phyloP scores from a whole-genome alignment of 1,140 invertebrate species.

The Vanessa atalanta region DNA sequence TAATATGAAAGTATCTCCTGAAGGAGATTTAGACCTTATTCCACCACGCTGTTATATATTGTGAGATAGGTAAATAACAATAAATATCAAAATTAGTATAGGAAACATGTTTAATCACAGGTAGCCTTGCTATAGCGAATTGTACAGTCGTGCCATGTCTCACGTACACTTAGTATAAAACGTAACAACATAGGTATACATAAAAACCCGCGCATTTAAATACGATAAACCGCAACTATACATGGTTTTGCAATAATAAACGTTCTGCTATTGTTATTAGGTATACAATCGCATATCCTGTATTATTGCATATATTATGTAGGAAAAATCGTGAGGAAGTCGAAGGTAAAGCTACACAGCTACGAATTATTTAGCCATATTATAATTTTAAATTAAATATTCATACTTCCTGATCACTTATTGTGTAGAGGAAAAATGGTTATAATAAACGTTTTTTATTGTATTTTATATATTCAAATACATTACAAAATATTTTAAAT shows the following conservation, averaged over 20 bases:
- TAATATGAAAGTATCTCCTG: too few relatives aligned
- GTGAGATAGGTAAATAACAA: too few relatives aligned
- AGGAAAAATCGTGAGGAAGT: slow-evolving; percentile 37
- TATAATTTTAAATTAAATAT: slow-evolving; percentile 13
- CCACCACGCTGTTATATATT: too few relatives aligned
- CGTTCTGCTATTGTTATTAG: neutral
- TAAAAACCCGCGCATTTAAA: slow-evolving; percentile 12
- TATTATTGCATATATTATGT: slow-evolving; percentile 22
- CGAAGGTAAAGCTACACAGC: neutral
- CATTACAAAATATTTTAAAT: too few relatives aligned
- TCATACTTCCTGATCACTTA: slow-evolving; percentile 17
- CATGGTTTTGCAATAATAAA: neutral
- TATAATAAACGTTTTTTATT: too few relatives aligned
- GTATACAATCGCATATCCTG: neutral
- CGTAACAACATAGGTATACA: neutral
- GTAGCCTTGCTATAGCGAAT: slow-evolving; percentile 11
- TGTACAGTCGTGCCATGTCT: slow-evolving; percentile 18
- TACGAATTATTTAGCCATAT: neutral
- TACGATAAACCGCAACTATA: slow-evolving; percentile 11
- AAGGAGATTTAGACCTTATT: too few relatives aligned
- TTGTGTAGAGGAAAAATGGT: neutral
- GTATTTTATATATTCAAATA: too few relatives aligned
- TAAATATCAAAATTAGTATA: neutral
- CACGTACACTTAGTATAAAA: slow-evolving; percentile 25
- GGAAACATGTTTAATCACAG: slow-evolving; percentile 1